Evolutionary conservation across 2,797 vertebrate genomes (phyloP).

Genomic region (Masticophis lateralis): DNA sequence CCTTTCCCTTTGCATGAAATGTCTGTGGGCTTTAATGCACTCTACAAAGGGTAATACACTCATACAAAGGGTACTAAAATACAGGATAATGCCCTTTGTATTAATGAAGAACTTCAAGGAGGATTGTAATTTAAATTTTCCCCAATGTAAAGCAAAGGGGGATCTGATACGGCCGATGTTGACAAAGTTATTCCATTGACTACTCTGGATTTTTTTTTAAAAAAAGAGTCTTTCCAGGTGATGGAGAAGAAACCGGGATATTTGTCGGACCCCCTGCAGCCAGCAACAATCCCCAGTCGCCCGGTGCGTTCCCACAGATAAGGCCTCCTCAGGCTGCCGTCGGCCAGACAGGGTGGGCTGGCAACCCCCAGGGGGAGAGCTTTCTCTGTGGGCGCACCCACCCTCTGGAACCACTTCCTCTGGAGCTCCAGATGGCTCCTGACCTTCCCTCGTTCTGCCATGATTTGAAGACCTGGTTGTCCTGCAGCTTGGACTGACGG

Average conservation of each 20-base stretch:
- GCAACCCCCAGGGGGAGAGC: too few relatives aligned
- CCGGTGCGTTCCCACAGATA: too few relatives aligned
- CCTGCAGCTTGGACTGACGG: too few relatives aligned
- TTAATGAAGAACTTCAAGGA: neutral
- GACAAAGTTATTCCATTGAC: neutral
- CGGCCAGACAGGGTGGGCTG: too few relatives aligned
- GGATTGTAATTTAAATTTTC: neutral
- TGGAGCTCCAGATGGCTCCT: too few relatives aligned
- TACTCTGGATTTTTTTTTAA: neutral
- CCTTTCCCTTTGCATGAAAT: neutral
- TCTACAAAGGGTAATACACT: neutral
- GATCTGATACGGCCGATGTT: neutral
- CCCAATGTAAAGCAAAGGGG: neutral
- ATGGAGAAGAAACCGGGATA: neutral
- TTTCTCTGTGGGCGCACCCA: too few relatives aligned
- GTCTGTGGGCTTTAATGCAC: neutral
- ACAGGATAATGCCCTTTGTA: neutral
- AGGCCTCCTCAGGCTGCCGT: too few relatives aligned
- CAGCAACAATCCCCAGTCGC: too few relatives aligned
- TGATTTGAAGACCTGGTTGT: too few relatives aligned
- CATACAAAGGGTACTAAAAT: neutral
- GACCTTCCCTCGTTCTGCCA: too few relatives aligned
- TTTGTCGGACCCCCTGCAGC: too few relatives aligned
- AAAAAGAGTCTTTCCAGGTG: neutral
- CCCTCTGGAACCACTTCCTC: too few relatives aligned